These are phyloP conservation scores for Penaeus chinensis DNA, from an alignment of 1,140 invertebrate genomes.

Conservation along the genomic window DNA sequence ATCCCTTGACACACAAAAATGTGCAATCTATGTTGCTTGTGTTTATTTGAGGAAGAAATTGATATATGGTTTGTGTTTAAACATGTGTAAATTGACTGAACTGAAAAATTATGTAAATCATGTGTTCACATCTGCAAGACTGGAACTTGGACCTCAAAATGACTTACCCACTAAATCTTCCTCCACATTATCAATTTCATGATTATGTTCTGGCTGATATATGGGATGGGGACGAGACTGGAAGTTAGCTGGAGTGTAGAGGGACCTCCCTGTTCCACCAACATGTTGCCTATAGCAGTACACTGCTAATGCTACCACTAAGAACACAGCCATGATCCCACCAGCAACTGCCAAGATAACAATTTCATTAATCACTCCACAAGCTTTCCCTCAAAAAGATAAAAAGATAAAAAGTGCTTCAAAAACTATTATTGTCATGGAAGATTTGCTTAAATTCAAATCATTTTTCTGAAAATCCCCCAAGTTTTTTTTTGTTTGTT, in stretches of 20 bases:
- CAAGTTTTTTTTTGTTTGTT: too few relatives aligned
- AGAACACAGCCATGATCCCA: conserved; percentile 74
- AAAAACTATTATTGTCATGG: too few relatives aligned
- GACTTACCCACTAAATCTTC: conserved; percentile 51
- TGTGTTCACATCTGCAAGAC: too few relatives aligned
- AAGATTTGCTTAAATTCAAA: too few relatives aligned
- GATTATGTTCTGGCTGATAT: conserved; percentile 46
- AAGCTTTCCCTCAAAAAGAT: not conserved
- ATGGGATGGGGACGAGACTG: conserved; percentile 59
- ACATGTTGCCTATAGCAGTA: conserved; percentile 75
- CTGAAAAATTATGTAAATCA: too few relatives aligned
- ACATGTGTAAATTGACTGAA: too few relatives aligned
- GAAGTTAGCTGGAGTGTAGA: conserved; percentile 66
- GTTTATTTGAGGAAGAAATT: too few relatives aligned
- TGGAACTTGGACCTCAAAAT: not conserved
- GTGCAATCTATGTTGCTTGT: too few relatives aligned
- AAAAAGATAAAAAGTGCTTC: not conserved
- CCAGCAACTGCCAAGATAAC: conserved; percentile 75
- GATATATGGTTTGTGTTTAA: too few relatives aligned
- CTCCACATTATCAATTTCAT: conserved; percentile 49
- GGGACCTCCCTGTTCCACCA: conserved; percentile 66
- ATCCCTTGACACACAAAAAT: too few relatives aligned
- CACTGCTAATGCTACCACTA: conserved; percentile 74
- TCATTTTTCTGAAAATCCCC: too few relatives aligned
- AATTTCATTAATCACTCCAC: not conserved